Evolutionary conservation across 2,113 vertebrate species (phyloP), one percentile per base, ranked within the genome.

Genomic region (Caretta caretta): DNA sequence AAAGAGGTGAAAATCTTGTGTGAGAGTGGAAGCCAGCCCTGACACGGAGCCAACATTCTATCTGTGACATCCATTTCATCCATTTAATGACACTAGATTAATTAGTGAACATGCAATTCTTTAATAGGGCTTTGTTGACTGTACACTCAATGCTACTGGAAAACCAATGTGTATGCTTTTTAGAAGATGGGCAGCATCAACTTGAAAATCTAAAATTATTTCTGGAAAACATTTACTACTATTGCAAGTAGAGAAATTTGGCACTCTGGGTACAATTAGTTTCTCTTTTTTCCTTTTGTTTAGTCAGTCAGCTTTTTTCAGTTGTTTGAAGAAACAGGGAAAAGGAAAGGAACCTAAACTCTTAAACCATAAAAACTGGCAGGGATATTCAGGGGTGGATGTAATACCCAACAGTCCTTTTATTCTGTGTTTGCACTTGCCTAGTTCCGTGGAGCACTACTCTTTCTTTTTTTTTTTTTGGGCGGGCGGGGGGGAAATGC

Each of bases 41-140:
- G 82, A 81, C 85, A 27, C 29, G 0, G 27, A 5, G 62, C 92
- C 87, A 94, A 59, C 0, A 0, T 56, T 87, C 76, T 1, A 1
- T 20, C 27, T 3, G 0, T 87, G 42, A 42, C 42, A 42, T 42
- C 42, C 42, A 42, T 42, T 42, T 42, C 42, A 42, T 42, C 42
- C 65, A n/a, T 87, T 65, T 82, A 83, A 10, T 0, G 0, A 0
- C 29, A 0, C 3, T 62, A 96, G 96, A 97, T 96, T 97, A 95
- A 96, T 88, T 89, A 88, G 83, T 95, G 90, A 92, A 97, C 96
- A 97, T 88, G 96, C 83, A 90, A 79, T 20, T 89, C 62, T 72
- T 97, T 51, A 97, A 96, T 94, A 96, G 96, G 90, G 90, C 89
- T 85, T 88, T 95, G 92, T 95, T 95, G 93, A 92, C 80, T 87